A percentile compares a stretch with the other conserved stretches of the same genome.
Conservation (phyloP, 2,888 invertebrate species). For the Zonitis immaculata region DNA sequence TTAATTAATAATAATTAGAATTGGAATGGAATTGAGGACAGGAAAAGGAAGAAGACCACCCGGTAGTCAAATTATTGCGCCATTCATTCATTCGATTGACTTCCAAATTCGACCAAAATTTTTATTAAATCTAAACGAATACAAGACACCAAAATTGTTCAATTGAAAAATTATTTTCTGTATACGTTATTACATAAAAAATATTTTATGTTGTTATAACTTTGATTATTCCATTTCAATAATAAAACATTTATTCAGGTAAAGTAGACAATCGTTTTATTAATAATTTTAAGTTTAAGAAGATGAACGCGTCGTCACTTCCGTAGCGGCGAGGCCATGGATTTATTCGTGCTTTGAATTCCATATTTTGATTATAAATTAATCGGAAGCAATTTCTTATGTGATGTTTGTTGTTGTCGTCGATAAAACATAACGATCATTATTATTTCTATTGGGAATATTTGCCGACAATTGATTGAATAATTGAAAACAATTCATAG, state of each 20-base stretch:
- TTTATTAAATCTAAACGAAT: background rate
- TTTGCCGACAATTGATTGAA: too few species aligned
- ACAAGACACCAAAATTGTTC: background rate
- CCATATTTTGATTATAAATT: conserved; percentile 18
- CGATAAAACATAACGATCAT: too few species aligned
- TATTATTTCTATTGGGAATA: too few species aligned
- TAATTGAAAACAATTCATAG: too few species aligned
- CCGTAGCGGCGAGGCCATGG: conserved; percentile 41
- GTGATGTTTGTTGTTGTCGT: conserved; percentile 18
- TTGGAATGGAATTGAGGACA: background rate
- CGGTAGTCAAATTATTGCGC: background rate
- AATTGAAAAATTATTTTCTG: too few species aligned
- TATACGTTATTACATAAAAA: too few species aligned
- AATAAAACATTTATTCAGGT: conserved; percentile 1
- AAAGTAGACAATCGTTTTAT: conserved; percentile 19
- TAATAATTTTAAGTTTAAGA: background rate
- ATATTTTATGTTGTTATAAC: too few species aligned
- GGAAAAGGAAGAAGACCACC: background rate
- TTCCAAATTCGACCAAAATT: background rate
- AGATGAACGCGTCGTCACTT: conserved; percentile 39
- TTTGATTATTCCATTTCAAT: background rate
- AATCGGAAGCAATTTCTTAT: conserved; percentile 30
- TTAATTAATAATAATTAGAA: too few species aligned
- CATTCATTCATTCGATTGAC: background rate
- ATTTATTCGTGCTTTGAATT: conserved; percentile 20